phyloP scores from a whole-genome alignment of 2,113 vertebrate species.

The Notiomystis cincta region DNA sequence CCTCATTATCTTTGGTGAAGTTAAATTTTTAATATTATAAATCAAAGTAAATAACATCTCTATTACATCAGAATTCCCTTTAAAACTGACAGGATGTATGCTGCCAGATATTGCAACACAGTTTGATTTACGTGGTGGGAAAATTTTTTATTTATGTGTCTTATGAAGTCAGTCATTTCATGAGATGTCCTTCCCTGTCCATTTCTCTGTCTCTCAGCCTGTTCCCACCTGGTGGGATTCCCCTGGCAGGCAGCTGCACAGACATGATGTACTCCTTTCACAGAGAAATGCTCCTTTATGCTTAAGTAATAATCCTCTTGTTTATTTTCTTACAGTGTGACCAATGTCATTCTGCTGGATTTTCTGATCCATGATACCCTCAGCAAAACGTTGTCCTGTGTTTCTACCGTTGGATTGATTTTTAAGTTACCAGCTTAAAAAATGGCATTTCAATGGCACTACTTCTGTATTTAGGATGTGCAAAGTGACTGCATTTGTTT shows the following conservation, averaged over 20 bases:
- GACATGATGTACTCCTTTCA: accelerated
- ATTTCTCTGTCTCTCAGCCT: background rate
- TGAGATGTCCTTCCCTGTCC: background rate
- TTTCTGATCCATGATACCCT: background rate
- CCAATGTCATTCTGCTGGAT: background rate
- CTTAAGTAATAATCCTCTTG: background rate
- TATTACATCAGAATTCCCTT: background rate
- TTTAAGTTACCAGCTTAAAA: background rate
- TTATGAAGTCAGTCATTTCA: background rate
- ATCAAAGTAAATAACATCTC: background rate
- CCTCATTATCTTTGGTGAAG: background rate
- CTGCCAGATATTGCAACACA: background rate
- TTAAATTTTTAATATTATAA: background rate
- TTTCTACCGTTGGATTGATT: background rate
- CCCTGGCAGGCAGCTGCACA: background rate
- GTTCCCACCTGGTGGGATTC: background rate
- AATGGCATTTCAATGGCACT: background rate
- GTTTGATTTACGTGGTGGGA: background rate
- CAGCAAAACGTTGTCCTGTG: background rate
- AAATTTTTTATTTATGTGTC: background rate
- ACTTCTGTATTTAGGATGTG: background rate
- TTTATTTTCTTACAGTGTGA: background rate
- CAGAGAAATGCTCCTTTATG: background rate
- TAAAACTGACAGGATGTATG: background rate
- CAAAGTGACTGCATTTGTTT: background rate